A percentile compares a stretch with the other conserved stretches of the same genome.
These are phyloP conservation scores for Tenthredo mesomela DNA, from an alignment of 2,888 invertebrate genomes.

Conservation along the genomic window DNA sequence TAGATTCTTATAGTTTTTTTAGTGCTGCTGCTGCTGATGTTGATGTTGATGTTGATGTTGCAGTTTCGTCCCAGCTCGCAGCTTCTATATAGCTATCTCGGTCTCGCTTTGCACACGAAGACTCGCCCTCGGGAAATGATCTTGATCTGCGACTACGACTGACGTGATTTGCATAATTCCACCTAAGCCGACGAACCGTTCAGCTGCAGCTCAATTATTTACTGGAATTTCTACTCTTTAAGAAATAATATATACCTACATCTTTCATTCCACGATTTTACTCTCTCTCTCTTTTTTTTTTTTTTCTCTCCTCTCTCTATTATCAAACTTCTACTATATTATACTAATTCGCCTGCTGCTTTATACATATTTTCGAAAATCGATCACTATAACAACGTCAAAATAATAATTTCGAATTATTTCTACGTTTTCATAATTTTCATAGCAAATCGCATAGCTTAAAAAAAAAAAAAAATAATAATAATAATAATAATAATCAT, in stretches of 20 bases:
- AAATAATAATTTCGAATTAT: too few relatives aligned
- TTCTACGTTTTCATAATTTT: too few relatives aligned
- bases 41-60: conserved; percentile 61
- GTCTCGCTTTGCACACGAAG: background rate
- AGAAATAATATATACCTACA: conserved; percentile 70
- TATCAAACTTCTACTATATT: conserved; percentile 11
- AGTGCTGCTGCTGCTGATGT: background rate
- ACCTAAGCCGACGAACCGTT: conserved; percentile 72
- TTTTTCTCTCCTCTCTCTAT: background rate
- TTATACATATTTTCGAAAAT: too few relatives aligned
- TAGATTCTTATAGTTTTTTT: background rate
- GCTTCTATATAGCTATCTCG: conserved; percentile 53
- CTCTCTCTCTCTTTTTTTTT: background rate
- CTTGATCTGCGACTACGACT: conserved; percentile 71
- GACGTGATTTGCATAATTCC: conserved; percentile 76
- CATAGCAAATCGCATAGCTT: too few relatives aligned
- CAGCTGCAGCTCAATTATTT: conserved; percentile 75
- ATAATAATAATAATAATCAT: too few relatives aligned
- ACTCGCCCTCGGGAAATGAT: conserved; percentile 73
- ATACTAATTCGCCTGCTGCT: background rate
- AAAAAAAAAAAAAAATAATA: too few relatives aligned
- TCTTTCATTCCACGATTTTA: conserved; percentile 48
- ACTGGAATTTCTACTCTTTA: conserved; percentile 74
- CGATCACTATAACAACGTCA: too few relatives aligned
- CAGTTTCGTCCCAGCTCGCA: conserved; percentile 64